Base-by-base conservation (phyloP, 2,888 invertebrate species). In the Laothoe populi region DNA sequence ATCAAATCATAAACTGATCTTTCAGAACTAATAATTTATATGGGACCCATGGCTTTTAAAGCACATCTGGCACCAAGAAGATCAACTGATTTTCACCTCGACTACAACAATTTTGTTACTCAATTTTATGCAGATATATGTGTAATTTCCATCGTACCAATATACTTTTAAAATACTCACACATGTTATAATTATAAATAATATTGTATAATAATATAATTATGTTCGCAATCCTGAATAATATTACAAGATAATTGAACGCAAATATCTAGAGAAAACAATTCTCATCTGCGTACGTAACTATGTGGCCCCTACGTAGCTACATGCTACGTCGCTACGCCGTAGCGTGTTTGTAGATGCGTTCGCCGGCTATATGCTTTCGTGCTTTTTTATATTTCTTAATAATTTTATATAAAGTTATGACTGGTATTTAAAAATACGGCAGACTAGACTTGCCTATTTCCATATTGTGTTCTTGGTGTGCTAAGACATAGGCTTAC, bases 231-330 rank as follows among this genome's bases (percentile, higher is more conserved):
- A 16, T 53, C 11, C 53, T 19, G 53, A 10, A 19, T 19, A 35
- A 35, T 53, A 53, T 19, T 19, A 35, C 19, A 19, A 11, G 53
- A 53, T 53, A 53, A 53, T 53, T 53, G 53, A 53, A 53, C 53
- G 19, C 53, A 53, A 53, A 53, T 53, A 53, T 19, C 35, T 31
- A 35, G 11, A 35, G 53, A 5, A 53, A 53, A 53, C 35, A 19
- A 31, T 19, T 3, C 16, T 23, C 16, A 11, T 31, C 31, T 21
- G 60, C 60, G 40, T 13, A 19, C n/a, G 60, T 61, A 42, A 48
- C 24, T 60, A 60, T 48, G 38, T 1, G 1, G 23, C 35, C 24
- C 10, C 26, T 38, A 1, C 42, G 21, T 11, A 19, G 44, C 31
- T 31, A 19, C 16, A 31, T 10, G 11, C 19, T 31, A 31, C 49